Evolutionary conservation across 2,113 vertebrate genomes (phyloP).

Genomic region (Ondatra zibethicus): DNA sequence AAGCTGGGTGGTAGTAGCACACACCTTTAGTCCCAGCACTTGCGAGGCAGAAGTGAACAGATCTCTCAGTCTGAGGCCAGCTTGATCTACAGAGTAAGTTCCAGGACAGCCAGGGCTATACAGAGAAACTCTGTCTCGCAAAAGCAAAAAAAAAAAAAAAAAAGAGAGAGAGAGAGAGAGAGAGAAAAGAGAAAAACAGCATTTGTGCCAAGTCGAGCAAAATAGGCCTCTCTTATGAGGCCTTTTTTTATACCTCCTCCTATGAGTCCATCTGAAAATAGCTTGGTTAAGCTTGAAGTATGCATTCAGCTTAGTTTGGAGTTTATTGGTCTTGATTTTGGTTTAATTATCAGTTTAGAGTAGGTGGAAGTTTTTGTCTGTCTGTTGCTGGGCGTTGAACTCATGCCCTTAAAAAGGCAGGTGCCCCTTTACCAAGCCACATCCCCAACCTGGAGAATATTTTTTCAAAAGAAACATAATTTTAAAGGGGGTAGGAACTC

Average conservation of each 20-base stretch:
- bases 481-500: not conserved
- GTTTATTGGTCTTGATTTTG: not conserved
- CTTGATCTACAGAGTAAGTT: not conserved
- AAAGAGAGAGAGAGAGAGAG: fast-evolving
- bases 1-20: not conserved
- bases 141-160: not conserved
- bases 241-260: not conserved
- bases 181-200: not conserved
- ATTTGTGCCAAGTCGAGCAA: not conserved
- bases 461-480: not conserved
- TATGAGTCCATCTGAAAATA: conserved; percentile 42
- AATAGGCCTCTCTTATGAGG: not conserved
- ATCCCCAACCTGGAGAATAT: not conserved
- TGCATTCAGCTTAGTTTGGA: not conserved
- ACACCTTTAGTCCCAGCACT: not conserved
- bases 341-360: conserved; percentile 48
- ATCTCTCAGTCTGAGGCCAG: not conserved
- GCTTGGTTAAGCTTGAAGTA: conserved; percentile 40
- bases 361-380: conserved; percentile 12
- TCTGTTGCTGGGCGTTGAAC: not conserved
- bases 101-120: not conserved
- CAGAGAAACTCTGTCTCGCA: not conserved
- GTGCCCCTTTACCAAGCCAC: not conserved
- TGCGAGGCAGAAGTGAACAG: not conserved
- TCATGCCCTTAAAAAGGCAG: not conserved